Conservation (phyloP, 2,888 invertebrate species). For the Anoplius nigerrimus region DNA sequence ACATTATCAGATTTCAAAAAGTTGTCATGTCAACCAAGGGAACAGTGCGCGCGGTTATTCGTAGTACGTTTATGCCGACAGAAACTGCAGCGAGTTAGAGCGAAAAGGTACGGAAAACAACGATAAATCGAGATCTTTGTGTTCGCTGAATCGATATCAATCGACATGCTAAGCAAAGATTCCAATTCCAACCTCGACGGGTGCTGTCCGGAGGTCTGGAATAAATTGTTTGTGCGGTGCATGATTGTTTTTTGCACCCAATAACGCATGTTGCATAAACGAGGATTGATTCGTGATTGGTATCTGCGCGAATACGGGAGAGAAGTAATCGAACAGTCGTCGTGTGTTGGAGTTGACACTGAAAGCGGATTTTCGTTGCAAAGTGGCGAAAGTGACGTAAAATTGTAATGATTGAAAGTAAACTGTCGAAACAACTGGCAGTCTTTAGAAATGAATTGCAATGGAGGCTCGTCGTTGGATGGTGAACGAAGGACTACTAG, state of each 20-base stretch:
- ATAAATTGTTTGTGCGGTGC: conserved; percentile 17
- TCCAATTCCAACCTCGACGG: conserved; percentile 50
- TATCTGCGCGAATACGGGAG: neutral
- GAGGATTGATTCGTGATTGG: neutral
- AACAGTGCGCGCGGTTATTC: no score
- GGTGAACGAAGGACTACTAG: conserved; percentile 56
- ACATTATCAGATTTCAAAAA: no score
- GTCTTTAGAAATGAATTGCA: conserved; percentile 71
- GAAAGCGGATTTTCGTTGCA: conserved; percentile 31
- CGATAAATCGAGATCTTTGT: conserved; percentile 40
- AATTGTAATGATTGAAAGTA: conserved; percentile 64
- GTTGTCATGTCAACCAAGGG: no score
- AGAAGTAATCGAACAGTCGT: neutral
- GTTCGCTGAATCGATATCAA: conserved; percentile 38
- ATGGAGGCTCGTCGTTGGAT: conserved; percentile 65
- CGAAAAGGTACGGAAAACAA: neutral
- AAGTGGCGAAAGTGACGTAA: conserved; percentile 53
- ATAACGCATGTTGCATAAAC: neutral
- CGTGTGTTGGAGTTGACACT: neutral
- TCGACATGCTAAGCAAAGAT: conserved; percentile 33
- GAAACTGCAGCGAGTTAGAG: neutral
- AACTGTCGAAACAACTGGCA: conserved; percentile 49
- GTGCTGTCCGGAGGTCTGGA: conserved; percentile 24
- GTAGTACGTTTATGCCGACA: neutral
- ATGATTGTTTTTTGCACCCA: neutral